phyloP scores from a whole-genome alignment of 1,140 invertebrate species.

The Ladona fulva region DNA sequence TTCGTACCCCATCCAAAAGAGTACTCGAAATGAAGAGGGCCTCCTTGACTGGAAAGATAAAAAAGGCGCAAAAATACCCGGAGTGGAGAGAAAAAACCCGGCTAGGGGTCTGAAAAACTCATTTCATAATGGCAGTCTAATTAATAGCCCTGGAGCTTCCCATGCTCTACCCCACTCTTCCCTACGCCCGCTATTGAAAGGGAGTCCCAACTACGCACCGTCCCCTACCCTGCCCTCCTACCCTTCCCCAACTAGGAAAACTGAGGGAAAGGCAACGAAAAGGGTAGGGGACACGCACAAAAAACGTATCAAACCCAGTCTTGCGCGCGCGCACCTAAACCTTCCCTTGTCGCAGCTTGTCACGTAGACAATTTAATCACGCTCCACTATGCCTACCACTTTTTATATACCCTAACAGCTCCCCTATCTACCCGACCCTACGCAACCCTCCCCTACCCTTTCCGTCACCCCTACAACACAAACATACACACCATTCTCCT shows the following conservation, averaged over 20 bases:
- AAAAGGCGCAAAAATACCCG: no score
- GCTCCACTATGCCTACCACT: neutral
- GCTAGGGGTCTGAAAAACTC: neutral
- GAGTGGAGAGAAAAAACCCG: no score
- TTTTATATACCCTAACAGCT: neutral
- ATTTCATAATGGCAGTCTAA: neutral
- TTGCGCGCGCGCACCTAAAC: neutral
- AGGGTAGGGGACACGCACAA: neutral
- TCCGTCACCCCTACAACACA: neutral
- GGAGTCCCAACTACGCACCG: neutral
- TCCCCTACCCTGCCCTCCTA: neutral
- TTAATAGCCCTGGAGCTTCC: neutral
- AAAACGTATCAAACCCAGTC: neutral
- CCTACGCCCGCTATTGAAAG: neutral
- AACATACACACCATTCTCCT: neutral
- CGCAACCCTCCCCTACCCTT: neutral
- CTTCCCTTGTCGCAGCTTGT: neutral
- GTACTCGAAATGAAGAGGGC: no score
- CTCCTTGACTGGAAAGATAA: no score
- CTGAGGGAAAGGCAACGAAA: neutral
- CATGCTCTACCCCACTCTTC: neutral
- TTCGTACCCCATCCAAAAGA: no score
- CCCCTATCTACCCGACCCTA: neutral
- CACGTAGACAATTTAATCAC: slow-evolving; percentile 5
- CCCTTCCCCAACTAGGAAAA: neutral